phyloP scores from a whole-genome alignment of 2,888 invertebrate genomes.

The Cistogaster globosa region DNA sequence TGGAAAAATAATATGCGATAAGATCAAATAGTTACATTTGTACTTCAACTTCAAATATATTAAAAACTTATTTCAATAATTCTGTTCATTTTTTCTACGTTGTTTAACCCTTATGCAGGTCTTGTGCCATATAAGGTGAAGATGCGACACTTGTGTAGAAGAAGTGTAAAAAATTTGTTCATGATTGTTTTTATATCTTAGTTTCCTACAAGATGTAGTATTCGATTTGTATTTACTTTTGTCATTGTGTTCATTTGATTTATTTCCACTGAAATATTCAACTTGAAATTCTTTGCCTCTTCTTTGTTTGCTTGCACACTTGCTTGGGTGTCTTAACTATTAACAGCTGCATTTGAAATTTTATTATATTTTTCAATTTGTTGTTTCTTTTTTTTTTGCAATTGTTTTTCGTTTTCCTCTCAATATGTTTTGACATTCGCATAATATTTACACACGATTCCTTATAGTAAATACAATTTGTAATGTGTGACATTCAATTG shows the following conservation, averaged over 20 bases:
- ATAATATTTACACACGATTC: constrained; percentile 74
- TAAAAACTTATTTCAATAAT: background rate
- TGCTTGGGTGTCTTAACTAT: constrained; percentile 63
- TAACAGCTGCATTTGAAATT: constrained; percentile 62
- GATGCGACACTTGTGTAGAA: background rate
- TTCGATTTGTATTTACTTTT: constrained; percentile 65
- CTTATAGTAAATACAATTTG: constrained; percentile 75
- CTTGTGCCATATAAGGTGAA: background rate
- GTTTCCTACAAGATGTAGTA: constrained; percentile 25
- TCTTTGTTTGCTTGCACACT: constrained; percentile 47
- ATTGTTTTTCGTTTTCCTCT: constrained; percentile 35
- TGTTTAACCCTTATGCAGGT: background rate
- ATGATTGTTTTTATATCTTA: background rate
- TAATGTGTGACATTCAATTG: constrained; percentile 78
- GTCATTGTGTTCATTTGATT: constrained; percentile 68
- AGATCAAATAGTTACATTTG: background rate
- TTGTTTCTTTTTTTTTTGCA: background rate
- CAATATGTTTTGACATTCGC: constrained; percentile 67
- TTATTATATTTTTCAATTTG: background rate
- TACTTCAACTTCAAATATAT: background rate
- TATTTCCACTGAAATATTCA: constrained; percentile 47
- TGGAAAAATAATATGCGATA: background rate
- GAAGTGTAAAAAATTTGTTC: background rate
- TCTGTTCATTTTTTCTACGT: background rate
- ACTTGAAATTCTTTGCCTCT: constrained; percentile 32